These are phyloP conservation scores for Calephelis perditalis DNA, from an alignment of 2,888 invertebrate genomes.

Conservation along the genomic window DNA sequence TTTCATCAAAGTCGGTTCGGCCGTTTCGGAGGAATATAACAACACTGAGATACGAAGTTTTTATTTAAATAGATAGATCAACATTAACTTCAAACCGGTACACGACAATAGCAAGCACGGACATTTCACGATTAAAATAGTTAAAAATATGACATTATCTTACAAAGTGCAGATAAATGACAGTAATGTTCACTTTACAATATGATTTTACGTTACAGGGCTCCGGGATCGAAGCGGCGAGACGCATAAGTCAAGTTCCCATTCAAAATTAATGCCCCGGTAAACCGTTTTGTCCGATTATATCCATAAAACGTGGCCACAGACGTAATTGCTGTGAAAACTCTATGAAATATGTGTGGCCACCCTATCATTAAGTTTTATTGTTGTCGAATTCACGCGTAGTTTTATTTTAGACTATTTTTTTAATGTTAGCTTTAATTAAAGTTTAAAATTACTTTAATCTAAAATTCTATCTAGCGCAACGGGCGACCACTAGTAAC, in stretches of 20 bases:
- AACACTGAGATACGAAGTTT: too few relatives aligned
- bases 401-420: conserved; percentile 11
- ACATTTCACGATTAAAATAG: too few relatives aligned
- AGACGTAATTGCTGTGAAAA: conserved; percentile 51
- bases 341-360: conserved; percentile 40
- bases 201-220: conserved; percentile 29
- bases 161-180: too few relatives aligned
- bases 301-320: conserved; percentile 42
- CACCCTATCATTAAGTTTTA: conserved; percentile 30
- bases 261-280: conserved; percentile 41
- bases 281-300: conserved; percentile 27
- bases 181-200: conserved; percentile 19
- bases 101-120: too few relatives aligned
- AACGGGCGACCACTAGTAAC: too few relatives aligned
- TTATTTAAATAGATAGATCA: too few relatives aligned
- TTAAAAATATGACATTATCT: too few relatives aligned
- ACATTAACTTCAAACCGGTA: too few relatives aligned
- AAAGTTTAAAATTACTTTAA: neutral
- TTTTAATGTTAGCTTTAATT: too few relatives aligned
- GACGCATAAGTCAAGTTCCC: conserved; percentile 57
- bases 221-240: conserved; percentile 59
- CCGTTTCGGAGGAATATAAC: too few relatives aligned
- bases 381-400: conserved; percentile 26
- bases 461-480: too few relatives aligned
- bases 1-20: too few relatives aligned